Evolutionary conservation across 2,888 invertebrate genomes (phyloP).

Genomic region (Oscheius sp.): DNA sequence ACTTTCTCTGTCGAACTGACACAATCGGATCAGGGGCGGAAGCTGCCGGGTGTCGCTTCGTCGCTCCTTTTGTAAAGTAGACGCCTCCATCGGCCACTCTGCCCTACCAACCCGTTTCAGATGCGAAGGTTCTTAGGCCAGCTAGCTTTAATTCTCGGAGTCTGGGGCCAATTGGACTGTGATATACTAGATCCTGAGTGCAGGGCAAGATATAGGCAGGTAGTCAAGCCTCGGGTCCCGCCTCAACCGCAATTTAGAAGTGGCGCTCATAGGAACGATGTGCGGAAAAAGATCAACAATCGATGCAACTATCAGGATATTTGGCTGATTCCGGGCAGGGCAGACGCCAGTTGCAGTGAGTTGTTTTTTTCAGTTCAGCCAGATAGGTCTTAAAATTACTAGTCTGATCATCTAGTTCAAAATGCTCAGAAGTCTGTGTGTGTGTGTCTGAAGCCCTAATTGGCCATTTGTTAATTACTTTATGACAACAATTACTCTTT

Average conservation of each 20-base stretch:
- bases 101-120: conserved; percentile 6
- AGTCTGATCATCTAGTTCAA: not conserved
- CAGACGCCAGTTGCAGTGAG: conserved; percentile 72
- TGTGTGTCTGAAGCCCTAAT: not conserved
- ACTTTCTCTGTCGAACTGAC: too few relatives aligned
- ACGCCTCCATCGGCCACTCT: not conserved
- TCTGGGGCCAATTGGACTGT: conserved; percentile 58
- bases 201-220: conserved; percentile 55
- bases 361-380: conserved; percentile 24
- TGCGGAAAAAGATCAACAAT: conserved; percentile 46
- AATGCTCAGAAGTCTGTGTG: not conserved
- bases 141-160: conserved; percentile 29
- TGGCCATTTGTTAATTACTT: too few relatives aligned
- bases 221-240: conserved; percentile 5
- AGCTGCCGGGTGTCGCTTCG: not conserved
- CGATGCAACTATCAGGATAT: conserved; percentile 71
- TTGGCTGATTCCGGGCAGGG: conserved; percentile 71
- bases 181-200: conserved; percentile 69
- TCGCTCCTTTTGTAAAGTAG: conserved; percentile 21
- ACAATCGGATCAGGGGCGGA: too few relatives aligned
- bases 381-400: not conserved
- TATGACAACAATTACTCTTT: too few relatives aligned
- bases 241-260: conserved; percentile 39
- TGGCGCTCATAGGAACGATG: conserved; percentile 43
- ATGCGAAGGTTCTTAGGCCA: conserved; percentile 38